Percentiles rank a stretch among this genome's conserved stretches.
Evolutionary conservation across 1,140 invertebrate species (phyloP).

Genomic region (Aradophagus sp.): DNA sequence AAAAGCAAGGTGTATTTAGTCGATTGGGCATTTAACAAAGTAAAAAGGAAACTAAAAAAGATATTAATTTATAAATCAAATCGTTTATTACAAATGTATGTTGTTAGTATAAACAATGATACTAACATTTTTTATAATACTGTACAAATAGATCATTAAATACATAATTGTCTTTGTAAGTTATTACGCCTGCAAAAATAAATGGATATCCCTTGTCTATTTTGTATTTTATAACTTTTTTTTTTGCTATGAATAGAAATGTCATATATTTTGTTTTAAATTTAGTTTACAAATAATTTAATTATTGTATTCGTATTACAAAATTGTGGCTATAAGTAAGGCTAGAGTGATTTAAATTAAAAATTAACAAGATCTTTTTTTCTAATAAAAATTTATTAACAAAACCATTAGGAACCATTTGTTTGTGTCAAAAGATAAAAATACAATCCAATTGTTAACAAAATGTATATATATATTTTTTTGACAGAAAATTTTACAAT

Average conservation of each 20-base stretch:
- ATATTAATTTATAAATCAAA: constrained; percentile 2
- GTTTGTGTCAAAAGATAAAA: not conserved
- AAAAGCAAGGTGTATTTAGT: constrained; percentile 71
- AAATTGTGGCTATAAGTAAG: no score
- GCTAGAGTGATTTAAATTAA: not conserved
- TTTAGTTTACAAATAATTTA: no score
- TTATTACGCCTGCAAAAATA: not conserved
- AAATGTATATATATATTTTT: not conserved
- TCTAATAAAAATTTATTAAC: constrained; percentile 41
- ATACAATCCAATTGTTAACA: not conserved
- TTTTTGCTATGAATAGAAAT: no score
- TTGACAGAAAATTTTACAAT: not conserved
- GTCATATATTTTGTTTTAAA: no score
- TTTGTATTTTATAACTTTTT: constrained; percentile 16
- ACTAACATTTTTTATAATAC: constrained; percentile 44
- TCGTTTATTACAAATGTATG: no score
- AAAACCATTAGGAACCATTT: constrained; percentile 15
- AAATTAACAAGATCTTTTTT: constrained; percentile 26
- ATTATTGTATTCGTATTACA: no score
- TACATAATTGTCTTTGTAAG: constrained; percentile 16
- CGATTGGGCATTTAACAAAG: constrained; percentile 67
- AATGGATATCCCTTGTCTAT: constrained; percentile 7
- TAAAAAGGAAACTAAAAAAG: not conserved
- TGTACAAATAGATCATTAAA: constrained; percentile 29
- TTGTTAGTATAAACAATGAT: constrained; percentile 27